Percentiles rank a stretch among this genome's conserved stretches.
Conservation (phyloP, 1,140 invertebrate species). For the Hylaeus anthracinus region DNA sequence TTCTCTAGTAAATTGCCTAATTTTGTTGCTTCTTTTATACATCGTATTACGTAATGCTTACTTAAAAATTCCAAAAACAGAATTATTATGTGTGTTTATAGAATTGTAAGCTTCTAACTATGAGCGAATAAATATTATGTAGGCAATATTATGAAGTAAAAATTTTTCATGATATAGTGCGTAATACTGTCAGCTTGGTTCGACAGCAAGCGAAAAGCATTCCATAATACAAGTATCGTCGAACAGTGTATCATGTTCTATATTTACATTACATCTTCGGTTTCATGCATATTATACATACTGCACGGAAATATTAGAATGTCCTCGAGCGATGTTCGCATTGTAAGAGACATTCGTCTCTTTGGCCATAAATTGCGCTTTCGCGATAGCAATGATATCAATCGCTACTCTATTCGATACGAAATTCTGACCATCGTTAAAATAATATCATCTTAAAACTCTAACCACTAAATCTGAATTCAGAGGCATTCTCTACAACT, state of each 20-base stretch:
- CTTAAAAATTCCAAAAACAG: slow-evolving; percentile 3
- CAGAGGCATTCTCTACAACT: too few relatives aligned
- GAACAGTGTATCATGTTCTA: slow-evolving; percentile 7
- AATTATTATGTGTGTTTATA: slow-evolving; percentile 14
- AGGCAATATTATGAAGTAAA: slow-evolving; percentile 63
- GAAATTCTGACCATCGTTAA: too few relatives aligned
- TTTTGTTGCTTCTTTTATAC: not conserved
- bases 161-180: slow-evolving; percentile 45
- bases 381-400: too few relatives aligned
- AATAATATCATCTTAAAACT: too few relatives aligned
- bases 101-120: slow-evolving; percentile 18
- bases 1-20: not conserved
- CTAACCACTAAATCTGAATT: too few relatives aligned
- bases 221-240: slow-evolving; percentile 30
- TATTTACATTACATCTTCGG: slow-evolving; percentile 13
- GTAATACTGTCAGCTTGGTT: slow-evolving; percentile 47
- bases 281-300: slow-evolving; percentile 26
- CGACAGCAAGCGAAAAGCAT: slow-evolving; percentile 42
- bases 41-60: slow-evolving; percentile 3
- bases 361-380: too few relatives aligned
- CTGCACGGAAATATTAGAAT: not conserved
- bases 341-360: too few relatives aligned
- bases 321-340: too few relatives aligned
- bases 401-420: too few relatives aligned
- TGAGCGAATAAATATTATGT: slow-evolving; percentile 47